Base-by-base conservation (phyloP, 2,888 invertebrate species). In the Lasius fuliginosus region DNA sequence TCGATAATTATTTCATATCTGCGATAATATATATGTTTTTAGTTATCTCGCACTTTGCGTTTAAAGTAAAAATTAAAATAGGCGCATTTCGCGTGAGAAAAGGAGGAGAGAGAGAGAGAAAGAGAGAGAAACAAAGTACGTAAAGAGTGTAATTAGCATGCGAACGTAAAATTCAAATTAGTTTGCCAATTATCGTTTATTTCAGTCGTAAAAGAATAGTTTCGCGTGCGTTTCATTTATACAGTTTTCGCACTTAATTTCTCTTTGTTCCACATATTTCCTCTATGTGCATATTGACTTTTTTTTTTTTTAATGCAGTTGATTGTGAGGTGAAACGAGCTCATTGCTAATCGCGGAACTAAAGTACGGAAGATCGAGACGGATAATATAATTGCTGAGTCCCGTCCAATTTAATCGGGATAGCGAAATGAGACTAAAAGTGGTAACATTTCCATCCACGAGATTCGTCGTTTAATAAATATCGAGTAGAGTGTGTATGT, bases 101-200 rank as follows among this genome's bases (percentile, higher is more conserved):
- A 40, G 3, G 64, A 36, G 33, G 64, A 33, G 23, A 23, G 23
- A 23, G 23, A 23, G 23, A 23, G 23, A 23, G 23, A 23, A 0
- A 23, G 30, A 5, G 33, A 15, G 67, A 33, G 23, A 75, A 49
- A 75, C 33, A 49, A 75, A 49, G 18, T 67, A 23, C 11, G 36
- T 46, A 15, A 5, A 42, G 74, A 42, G 42, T 12, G n/a, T 62
- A 42, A 56, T 23, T 60, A 60, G 60, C 56, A 60, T 12, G 40
- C 36, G 18, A 58, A 42, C 27, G 4, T 3, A 60, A 42, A 23
- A 30, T 60, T 60, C 30, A 74, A 74, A 62, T 53, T 53, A 30
- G n/a, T 62, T 74, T 27, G 40, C 27, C 74, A 42, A 60, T 74
- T 74, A 62, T 74, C 40, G n/a, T 40, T 60, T 42, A 12, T 74